Evolutionary conservation across 92 coral and sea anemone species (phyloP).

Genomic region (Plumapathes pennacea): DNA sequence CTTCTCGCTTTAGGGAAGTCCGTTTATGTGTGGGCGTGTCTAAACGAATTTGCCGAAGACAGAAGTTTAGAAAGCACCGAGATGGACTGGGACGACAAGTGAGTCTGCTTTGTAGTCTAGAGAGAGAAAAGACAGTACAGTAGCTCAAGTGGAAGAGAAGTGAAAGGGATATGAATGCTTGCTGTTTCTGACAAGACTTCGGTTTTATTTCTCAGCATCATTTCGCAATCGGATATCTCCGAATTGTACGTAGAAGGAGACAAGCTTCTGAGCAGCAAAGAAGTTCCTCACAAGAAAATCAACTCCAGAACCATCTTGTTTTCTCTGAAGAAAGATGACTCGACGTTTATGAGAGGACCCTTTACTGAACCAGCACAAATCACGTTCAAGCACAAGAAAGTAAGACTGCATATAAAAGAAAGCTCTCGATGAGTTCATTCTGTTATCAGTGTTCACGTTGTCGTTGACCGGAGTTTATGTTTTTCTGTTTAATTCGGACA

Average conservation of each 20-base stretch:
- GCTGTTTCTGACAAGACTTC: no score
- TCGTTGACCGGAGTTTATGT: conserved; percentile 1
- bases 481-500: no score
- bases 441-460: not conserved
- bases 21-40: conserved; percentile 18
- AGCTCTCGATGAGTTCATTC: not conserved
- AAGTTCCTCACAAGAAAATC: conserved; percentile 31
- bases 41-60: conserved; percentile 9
- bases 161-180: no score
- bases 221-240: conserved; percentile 45
- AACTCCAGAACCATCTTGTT: conserved; percentile 52
- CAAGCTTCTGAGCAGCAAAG: conserved; percentile 48
- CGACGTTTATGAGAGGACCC: conserved; percentile 2
- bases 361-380: conserved; percentile 40
- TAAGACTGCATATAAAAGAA: not conserved
- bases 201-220: conserved; percentile 16
- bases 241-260: conserved; percentile 65
- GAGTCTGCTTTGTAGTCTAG: conserved; percentile 4
- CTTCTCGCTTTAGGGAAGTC: conserved; percentile 2
- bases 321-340: not conserved
- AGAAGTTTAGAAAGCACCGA: conserved; percentile 17
- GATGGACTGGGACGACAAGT: conserved; percentile 59
- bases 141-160: no score
- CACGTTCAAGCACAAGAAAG: conserved; percentile 39
- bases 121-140: no score